Evolutionary conservation across 2,113 vertebrate species (phyloP).

Genomic region (Boleophthalmus pectinirostris): DNA sequence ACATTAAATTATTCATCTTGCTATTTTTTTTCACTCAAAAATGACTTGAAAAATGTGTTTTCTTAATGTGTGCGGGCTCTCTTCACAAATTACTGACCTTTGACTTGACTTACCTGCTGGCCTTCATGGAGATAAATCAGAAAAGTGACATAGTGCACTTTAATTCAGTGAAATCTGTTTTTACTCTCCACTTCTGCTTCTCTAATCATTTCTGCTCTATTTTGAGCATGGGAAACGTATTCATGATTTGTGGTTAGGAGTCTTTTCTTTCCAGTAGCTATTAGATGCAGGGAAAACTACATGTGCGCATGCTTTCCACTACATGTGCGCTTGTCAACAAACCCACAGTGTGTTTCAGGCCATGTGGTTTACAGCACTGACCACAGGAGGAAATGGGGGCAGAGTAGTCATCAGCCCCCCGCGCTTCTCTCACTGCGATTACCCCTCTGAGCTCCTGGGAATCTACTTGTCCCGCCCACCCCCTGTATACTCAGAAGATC

Average conservation of each 20-base stretch:
- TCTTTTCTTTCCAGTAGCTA: constrained; percentile 30
- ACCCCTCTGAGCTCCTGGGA: constrained; percentile 14
- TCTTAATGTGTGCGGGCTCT: too few species aligned
- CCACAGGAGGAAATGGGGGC: constrained; percentile 62
- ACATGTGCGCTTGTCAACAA: constrained; percentile 57
- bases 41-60: too few species aligned
- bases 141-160: too few species aligned
- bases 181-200: not conserved
- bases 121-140: too few species aligned
- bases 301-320: constrained; percentile 34
- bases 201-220: not conserved
- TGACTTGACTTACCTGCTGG: too few species aligned
- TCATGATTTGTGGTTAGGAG: not conserved
- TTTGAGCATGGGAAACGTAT: constrained; percentile 12
- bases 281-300: constrained; percentile 44
- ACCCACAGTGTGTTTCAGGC: constrained; percentile 42
- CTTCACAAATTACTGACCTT: too few species aligned
- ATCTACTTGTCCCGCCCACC: not conserved
- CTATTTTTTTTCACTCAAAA: too few species aligned
- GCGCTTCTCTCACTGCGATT: constrained; percentile 37
- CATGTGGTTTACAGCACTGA: constrained; percentile 51
- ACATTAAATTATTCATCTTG: too few species aligned
- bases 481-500: constrained; percentile 8
- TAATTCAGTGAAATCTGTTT: not conserved
- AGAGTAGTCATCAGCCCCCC: constrained; percentile 42